phyloP scores from a whole-genome alignment of 2,797 vertebrate species.

The Capromys pilorides region DNA sequence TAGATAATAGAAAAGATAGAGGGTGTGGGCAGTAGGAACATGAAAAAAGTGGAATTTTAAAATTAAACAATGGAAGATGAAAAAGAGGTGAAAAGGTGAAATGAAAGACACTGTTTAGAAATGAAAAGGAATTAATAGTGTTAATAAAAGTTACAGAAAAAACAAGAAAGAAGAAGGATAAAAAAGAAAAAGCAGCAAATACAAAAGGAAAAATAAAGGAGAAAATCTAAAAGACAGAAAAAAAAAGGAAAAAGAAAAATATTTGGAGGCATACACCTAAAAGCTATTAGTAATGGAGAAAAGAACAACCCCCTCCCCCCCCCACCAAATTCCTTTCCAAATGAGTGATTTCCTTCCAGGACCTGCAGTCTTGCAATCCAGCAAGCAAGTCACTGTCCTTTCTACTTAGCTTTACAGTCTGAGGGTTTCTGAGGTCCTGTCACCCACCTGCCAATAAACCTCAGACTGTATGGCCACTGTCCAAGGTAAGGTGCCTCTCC shows the following conservation, averaged over 20 bases:
- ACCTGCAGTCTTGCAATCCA: not conserved
- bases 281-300: not conserved
- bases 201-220: not conserved
- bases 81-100: not conserved
- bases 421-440: not conserved
- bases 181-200: not conserved
- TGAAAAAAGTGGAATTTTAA: not conserved
- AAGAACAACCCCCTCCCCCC: not conserved
- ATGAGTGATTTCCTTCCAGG: not conserved
- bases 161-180: not conserved
- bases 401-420: not conserved
- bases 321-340: not conserved
- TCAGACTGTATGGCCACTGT: not conserved
- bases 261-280: not conserved
- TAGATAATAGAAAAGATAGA: too few species aligned
- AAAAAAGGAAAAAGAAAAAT: not conserved
- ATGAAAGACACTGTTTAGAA: not conserved
- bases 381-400: not conserved
- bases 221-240: not conserved
- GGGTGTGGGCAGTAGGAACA: not conserved
- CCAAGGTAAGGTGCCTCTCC: not conserved
- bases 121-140: not conserved
- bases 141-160: not conserved
- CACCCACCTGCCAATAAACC: not conserved
- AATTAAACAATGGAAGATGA: not conserved